Evolutionary conservation across 2,888 invertebrate genomes (phyloP), one percentile per base, ranked within the genome.

Genomic region (Nephrotoma flavescens): DNA sequence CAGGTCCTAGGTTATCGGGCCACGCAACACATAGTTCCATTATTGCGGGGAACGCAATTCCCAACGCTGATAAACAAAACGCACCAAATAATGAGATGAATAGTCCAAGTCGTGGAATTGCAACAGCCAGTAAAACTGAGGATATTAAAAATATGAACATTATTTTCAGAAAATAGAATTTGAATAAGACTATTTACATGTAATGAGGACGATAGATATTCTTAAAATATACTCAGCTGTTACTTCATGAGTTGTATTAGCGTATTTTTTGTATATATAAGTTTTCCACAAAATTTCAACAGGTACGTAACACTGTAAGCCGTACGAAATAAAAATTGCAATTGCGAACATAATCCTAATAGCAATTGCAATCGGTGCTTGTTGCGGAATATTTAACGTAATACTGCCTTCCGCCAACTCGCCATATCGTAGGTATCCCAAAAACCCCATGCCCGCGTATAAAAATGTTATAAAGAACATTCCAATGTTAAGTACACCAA

Each of bases 231-330:
- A 94, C 89, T 94, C 94, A 89, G 93, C 91, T 1, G 92, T 88
- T 9, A 92, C 85, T 83, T 92, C 91, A 71, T 92, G 91, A 2
- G 89, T 89, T 89, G 88, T 89, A 89, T 92, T 90, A 86, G 89
- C 90, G 87, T 91, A 91, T 86, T 90, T 90, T 86, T 91, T 90
- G 83, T 91, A 91, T 83, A 93, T 88, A 87, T 92, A 92, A 52
- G 91, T 92, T 86, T 90, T 88, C 95, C 96, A 96, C 41, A 97
- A 92, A 86, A 97, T 96, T 88, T 95, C 94, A 88, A 97, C 95
- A 0, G 97, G 97, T 2, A 98, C 97, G 91, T 96, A 98, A 89
- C 97, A 96, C 92, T 98, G 97, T 3, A 98, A 93, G 0, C 96
- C 96, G 90, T 96, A 97, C 0, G 97, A 95, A 87, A 97, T 94